These are phyloP conservation scores for Amphiduros pacificus DNA, from an alignment of 2,888 invertebrate species.

Conservation along the genomic window DNA sequence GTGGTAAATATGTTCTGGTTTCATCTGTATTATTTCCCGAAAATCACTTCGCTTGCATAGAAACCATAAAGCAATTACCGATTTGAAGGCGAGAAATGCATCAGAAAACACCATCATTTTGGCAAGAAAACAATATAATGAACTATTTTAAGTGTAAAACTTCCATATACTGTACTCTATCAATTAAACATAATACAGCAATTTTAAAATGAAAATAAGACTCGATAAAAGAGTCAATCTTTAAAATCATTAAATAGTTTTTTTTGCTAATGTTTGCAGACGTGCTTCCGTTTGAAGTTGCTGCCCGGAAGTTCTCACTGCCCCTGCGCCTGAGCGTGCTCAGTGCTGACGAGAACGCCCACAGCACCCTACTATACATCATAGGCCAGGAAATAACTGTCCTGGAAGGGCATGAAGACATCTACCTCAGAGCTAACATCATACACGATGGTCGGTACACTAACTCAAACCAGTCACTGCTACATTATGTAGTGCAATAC, in stretches of 20 bases:
- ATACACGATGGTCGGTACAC: conserved; percentile 23
- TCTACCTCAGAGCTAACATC: conserved; percentile 26
- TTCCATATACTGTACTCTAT: background rate
- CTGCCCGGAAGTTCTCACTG: conserved; percentile 10
- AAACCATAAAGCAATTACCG: too few species aligned
- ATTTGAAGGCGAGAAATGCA: too few species aligned
- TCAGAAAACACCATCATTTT: too few species aligned
- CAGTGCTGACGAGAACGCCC: background rate
- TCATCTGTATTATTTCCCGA: too few species aligned
- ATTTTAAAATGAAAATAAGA: background rate
- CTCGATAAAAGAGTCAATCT: background rate
- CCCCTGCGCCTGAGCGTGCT: conserved; percentile 6
- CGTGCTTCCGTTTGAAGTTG: background rate
- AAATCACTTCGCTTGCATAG: too few species aligned
- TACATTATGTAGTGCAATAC: too few species aligned
- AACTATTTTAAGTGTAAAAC: background rate
- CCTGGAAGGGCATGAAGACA: conserved; percentile 16
- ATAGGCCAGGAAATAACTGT: conserved; percentile 18
- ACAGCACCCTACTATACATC: conserved; percentile 11
- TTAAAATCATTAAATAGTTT: background rate
- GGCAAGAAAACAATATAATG: too few species aligned
- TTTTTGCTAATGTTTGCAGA: background rate
- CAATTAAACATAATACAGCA: background rate
- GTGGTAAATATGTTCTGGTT: too few species aligned
- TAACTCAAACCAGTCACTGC: background rate